Conservation (phyloP, 2,888 invertebrate species). For the Xanthostigma xanthostigma region DNA sequence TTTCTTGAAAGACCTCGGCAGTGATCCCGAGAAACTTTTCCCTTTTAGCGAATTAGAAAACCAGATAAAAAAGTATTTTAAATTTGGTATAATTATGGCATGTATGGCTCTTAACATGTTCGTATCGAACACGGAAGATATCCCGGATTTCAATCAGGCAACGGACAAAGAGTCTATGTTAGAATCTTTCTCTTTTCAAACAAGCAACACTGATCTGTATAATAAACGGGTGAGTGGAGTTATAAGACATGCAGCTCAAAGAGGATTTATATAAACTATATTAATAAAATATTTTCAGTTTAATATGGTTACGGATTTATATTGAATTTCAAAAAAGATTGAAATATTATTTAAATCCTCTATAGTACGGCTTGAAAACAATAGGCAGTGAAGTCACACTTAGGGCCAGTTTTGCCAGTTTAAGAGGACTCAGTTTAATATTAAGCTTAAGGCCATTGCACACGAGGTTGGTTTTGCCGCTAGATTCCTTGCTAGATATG, state of each 20-base stretch:
- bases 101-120: constrained; percentile 17
- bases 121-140: constrained; percentile 13
- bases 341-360: too few relatives aligned
- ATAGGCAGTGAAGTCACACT: too few relatives aligned
- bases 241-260: constrained; percentile 1
- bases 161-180: neutral
- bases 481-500: too few relatives aligned
- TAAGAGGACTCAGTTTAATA: too few relatives aligned
- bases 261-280: neutral
- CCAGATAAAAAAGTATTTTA: constrained; percentile 19
- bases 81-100: constrained; percentile 17
- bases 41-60: constrained; percentile 16
- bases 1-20: constrained; percentile 15
- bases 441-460: too few relatives aligned
- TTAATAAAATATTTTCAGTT: too few relatives aligned
- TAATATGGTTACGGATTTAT: too few relatives aligned
- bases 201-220: constrained; percentile 4
- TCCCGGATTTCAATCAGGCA: constrained; percentile 12
- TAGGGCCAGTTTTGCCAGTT: too few relatives aligned
- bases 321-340: too few relatives aligned
- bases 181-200: constrained; percentile 11
- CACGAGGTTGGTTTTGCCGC: too few relatives aligned
- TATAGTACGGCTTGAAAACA: too few relatives aligned
- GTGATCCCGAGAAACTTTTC: constrained; percentile 18
- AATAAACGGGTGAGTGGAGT: constrained; percentile 1